Conservation (phyloP, 2,797 vertebrate genomes). For the Dryobates pubescens region DNA sequence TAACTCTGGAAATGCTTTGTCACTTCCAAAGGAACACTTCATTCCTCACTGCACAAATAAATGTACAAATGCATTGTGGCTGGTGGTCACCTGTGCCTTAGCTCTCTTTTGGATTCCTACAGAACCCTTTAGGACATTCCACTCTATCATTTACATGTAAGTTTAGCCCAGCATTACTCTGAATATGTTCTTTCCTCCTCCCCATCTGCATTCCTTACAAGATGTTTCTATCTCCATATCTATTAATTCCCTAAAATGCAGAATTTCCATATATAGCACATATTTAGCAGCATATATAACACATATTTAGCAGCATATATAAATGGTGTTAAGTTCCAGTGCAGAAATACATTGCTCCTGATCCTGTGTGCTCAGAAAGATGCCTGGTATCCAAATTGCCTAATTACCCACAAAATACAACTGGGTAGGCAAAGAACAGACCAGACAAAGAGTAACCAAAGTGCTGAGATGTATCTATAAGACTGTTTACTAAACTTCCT, state of each 20-base stretch:
- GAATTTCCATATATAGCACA: neutral
- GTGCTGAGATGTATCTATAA: neutral
- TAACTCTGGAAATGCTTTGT: slow-evolving; percentile 7
- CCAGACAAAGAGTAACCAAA: neutral
- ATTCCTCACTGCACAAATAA: neutral
- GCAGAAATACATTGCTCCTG: neutral
- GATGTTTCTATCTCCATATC: neutral
- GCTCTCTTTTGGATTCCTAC: neutral
- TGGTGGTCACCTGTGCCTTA: neutral
- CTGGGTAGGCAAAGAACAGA: neutral
- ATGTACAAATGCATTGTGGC: neutral
- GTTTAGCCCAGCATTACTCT: neutral
- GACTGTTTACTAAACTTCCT: neutral
- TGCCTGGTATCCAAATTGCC: neutral
- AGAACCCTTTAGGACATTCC: neutral
- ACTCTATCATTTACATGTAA: neutral
- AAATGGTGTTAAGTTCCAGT: neutral
- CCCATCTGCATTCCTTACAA: neutral
- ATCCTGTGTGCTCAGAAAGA: neutral
- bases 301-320: no score
- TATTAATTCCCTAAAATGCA: neutral
- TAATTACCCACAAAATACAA: neutral
- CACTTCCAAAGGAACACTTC: neutral
- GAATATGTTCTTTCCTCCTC: fast-evolving
- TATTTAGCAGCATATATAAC: neutral